These are phyloP conservation scores for Carcinoscorpius rotundicauda DNA, from an alignment of 1,140 invertebrate genomes.

Conservation along the genomic window DNA sequence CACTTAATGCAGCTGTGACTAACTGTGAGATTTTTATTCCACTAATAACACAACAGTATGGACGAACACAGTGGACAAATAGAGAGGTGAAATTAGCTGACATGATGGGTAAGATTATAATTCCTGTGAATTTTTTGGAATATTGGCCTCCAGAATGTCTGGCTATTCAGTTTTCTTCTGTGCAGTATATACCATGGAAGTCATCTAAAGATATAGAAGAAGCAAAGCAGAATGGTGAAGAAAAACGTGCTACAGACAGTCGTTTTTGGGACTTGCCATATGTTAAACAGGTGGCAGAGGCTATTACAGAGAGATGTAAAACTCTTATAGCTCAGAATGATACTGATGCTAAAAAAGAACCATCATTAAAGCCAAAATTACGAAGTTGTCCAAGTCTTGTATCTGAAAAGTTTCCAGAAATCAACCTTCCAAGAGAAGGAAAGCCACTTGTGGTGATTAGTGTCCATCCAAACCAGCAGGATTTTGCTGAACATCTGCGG, in stretches of 20 bases:
- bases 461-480: constrained; percentile 1
- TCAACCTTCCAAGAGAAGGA: background rate
- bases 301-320: background rate
- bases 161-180: background rate
- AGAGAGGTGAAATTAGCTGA: constrained; percentile 29
- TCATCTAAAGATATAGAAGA: background rate
- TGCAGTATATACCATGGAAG: background rate
- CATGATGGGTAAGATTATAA: background rate
- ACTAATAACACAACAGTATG: constrained; percentile 34
- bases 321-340: too few relatives aligned
- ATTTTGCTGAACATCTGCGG: background rate
- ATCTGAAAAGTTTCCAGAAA: background rate
- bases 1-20: constrained; percentile 34
- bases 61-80: constrained; percentile 37
- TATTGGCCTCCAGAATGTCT: background rate
- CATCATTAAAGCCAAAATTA: too few relatives aligned
- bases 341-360: too few relatives aligned
- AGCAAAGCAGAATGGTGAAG: background rate
- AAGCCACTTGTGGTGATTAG: background rate
- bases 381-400: background rate
- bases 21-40: constrained; percentile 36
- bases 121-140: background rate
- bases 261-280: background rate
- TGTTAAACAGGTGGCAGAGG: background rate
- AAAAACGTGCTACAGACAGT: background rate